Evolutionary conservation across 1,140 invertebrate genomes (phyloP).

Genomic region (Zaprionus lachaisei): DNA sequence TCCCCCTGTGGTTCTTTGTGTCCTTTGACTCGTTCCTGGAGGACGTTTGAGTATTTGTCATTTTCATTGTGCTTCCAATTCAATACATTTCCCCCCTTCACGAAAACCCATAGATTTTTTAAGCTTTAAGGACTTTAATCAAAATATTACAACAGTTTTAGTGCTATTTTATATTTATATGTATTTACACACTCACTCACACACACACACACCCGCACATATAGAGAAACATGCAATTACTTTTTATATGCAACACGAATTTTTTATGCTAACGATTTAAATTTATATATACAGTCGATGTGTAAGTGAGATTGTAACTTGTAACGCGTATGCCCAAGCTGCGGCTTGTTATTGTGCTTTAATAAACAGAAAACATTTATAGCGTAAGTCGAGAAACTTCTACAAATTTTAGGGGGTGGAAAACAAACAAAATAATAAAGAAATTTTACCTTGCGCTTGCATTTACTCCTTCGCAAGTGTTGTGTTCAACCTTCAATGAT

Average conservation of each 20-base stretch:
- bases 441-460: background rate
- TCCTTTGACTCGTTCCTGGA: background rate
- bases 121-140: conserved; percentile 50
- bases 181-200: conserved; percentile 19
- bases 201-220: conserved; percentile 18
- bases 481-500: too few relatives aligned
- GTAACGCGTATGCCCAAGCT: conserved; percentile 68
- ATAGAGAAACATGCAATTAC: conserved; percentile 22
- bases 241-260: conserved; percentile 75
- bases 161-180: conserved; percentile 69
- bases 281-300: conserved; percentile 29
- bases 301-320: conserved; percentile 31
- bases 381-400: background rate
- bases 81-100: background rate
- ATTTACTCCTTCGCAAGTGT: too few relatives aligned
- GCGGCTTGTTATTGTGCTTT: conserved; percentile 74
- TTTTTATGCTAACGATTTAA: conserved; percentile 70
- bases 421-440: background rate
- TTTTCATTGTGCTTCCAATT: conserved; percentile 23
- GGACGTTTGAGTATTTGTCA: background rate
- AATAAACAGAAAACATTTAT: conserved; percentile 50
- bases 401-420: background rate
- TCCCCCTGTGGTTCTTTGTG: background rate
- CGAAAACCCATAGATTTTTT: conserved; percentile 30
- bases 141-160: conserved; percentile 60